Percentiles rank a stretch among this genome's conserved stretches.
Evolutionary conservation across 37 sponge, comb jelly and placozoan species (phyloP).

Genomic region (Aplysina aerophoba): DNA sequence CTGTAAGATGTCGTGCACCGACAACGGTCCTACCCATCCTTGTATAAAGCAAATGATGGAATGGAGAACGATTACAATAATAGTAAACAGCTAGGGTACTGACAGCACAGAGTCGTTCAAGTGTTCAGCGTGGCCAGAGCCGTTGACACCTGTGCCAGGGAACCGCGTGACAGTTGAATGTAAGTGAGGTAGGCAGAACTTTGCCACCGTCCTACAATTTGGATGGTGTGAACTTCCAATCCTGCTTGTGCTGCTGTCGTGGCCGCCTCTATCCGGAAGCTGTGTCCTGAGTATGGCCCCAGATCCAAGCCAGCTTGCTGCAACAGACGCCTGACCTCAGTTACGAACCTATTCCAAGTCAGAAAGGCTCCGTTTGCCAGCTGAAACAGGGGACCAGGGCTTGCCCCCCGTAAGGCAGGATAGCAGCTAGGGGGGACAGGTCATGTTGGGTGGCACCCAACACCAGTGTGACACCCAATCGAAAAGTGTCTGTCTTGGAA

Average conservation of each 20-base stretch:
- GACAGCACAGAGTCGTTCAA: no score
- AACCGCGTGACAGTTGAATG: background rate
- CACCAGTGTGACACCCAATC: constrained; percentile 27
- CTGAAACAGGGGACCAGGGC: constrained; percentile 29
- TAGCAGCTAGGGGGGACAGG: constrained; percentile 44
- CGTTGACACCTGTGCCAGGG: background rate
- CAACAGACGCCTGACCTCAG: background rate
- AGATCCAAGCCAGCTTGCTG: constrained; percentile 13
- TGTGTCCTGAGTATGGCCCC: constrained; percentile 39
- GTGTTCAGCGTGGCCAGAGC: background rate
- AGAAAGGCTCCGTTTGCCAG: constrained; percentile 28
- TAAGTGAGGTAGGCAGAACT: background rate
- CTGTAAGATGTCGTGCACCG: no score
- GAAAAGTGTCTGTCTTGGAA: constrained; percentile 55
- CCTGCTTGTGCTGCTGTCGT: constrained; percentile 31
- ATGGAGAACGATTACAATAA: no score
- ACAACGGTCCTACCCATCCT: no score
- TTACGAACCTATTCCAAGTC: constrained; percentile 36
- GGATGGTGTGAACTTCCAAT: background rate
- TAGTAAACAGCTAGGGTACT: no score
- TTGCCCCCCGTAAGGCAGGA: constrained; percentile 39
- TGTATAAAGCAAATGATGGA: no score
- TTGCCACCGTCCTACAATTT: background rate
- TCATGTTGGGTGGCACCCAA: constrained; percentile 31
- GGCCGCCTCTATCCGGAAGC: constrained; percentile 52